Evolutionary conservation across 2,888 invertebrate species (phyloP), one percentile per base, ranked within the genome.

Genomic region (Caenorhabditis sp.): DNA sequence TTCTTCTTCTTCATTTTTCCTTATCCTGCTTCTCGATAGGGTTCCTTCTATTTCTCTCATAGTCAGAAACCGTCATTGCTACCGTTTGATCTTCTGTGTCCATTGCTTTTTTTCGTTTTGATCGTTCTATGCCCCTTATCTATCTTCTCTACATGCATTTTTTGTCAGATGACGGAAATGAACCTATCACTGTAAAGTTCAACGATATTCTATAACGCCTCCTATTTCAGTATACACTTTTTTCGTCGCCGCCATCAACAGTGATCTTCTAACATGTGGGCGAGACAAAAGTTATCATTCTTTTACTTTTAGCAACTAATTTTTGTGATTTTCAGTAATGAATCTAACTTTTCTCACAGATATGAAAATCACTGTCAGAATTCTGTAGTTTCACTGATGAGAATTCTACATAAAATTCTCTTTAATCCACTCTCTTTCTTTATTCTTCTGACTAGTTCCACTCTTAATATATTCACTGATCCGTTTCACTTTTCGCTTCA

Each of bases 171-270:
- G 79, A 79, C 35, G 38, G 47, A 63, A 63, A 51, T 79, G 79
- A 79, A 79, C 70, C 79, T 77, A 54, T 26, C 64, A n/a, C 24
- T 70, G 79, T 79, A 70, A 70, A 79, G 79, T 79, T 79, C 70
- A 77, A 79, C 70, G 64, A 64, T 63, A 63, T 54, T 68, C 51
- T 59, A 31, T 77, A 44, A 44, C n/a, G 44, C 63, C 10, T 35
- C 49, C 26, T 26, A 2, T 12, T 54, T 47, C 19, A 10, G 47
- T 47, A 19, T 44, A 44, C 26, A 26, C 7, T 54, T 24, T 26
- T 26, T 24, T 35, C 19, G 24, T 16, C 24, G 41, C 44, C 14
- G 44, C 44, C 2, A n/a, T 47, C n/a, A n/a, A 7, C 47, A 3
- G 47, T 61, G 19, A 19, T 38, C 19, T 19, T 61, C 31, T 31